Base-by-base conservation (phyloP, 2,797 vertebrate genomes). In the Chelmon rostratus region DNA sequence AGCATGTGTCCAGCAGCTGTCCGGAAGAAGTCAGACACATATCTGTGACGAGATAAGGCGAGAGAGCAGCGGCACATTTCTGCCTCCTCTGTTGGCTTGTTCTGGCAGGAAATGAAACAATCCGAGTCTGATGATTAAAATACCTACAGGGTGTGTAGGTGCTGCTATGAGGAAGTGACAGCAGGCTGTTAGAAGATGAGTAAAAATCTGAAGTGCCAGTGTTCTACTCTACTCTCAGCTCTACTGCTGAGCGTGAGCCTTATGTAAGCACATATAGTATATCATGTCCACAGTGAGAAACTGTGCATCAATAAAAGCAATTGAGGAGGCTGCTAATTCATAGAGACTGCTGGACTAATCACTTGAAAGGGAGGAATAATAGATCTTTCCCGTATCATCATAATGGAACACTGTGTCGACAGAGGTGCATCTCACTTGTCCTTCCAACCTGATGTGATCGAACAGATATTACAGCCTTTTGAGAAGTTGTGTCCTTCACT, bases 381-480 rank as follows among this genome's bases (percentile, higher is more conserved):
- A 61, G 67, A 57, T 83, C 76, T 28, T 73, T 78, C 75, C 79
- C 68, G 56, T 78, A 67, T 79, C 38, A 59, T 23, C 9, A 1
- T 65, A 50, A 84, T 25, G 53, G 68, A 83, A 56, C n/a, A 59
- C 58, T 53, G 42, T 59, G 37, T 50, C 69, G 63, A 78, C 49
- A 56, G 65, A 70, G 76, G 44, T 81, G 78, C 76, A 74, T 84
- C 71, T 80, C 77, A 78, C 86, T 79, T 77, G 79, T 78, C 73
- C 83, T 67, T 81, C 63, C 78, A 53, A 73, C 25, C 71, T 69
- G 56, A 70, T 66, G 73, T 42, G 68, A 90, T 88, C 74, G 35
- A 87, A 76, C 72, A 77, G 72, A 85, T 82, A 87, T 83, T 78
- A 80, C 71, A 78, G 83, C 49, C 68, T 76, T 84, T 81, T 71